Base-by-base conservation (phyloP, 2,797 vertebrate species). In the Artibeus lituratus region DNA sequence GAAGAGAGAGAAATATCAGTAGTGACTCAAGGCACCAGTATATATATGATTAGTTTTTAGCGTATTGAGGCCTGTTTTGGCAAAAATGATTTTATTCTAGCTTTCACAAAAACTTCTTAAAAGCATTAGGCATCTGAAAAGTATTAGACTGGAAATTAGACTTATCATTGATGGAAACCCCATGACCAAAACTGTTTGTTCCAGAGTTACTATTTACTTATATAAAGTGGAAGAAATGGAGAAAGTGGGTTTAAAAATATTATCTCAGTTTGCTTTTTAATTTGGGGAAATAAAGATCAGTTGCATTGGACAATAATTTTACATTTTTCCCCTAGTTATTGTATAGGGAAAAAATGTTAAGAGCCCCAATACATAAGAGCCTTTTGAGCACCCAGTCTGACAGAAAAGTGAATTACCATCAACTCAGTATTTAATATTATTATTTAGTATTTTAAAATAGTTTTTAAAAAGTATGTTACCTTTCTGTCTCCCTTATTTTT, bases 221-320 rank as follows among this genome's bases (percentile, higher is more conserved):
- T 49, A 21, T 77, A 91, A 84, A 90, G 81, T 42, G 44, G 29
- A 94, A 29, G 42, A 93, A 80, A 93, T 89, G 44, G 67, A 80
- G 51, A 53, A 73, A 51, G n/a, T 91, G 32, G 55, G 9, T 35
- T 95, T 93, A 55, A 84, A 83, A 86, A 44, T 87, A 53, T 59
- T 80, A 82, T 77, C 62, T 93, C 32, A 82, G 22, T 82, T 94
- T 96, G 73, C 72, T 90, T 97, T 95, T 87, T 47, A 93, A 6
- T 89, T 93, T 72, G 89, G 57, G 70, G 78, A 90, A 90, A 83
- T 39, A 82, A 62, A 80, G 51, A 81, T 84, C 26, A 81, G 6
- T 87, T 92, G 22, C 39, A 62, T 35, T 87, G 16, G n/a, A 83
- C 32, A 94, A 74, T 42, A 84, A 95, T 55, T 55, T 89, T 12